phyloP scores from a whole-genome alignment of 2,113 vertebrate species.

The Dicentrarchus labrax region DNA sequence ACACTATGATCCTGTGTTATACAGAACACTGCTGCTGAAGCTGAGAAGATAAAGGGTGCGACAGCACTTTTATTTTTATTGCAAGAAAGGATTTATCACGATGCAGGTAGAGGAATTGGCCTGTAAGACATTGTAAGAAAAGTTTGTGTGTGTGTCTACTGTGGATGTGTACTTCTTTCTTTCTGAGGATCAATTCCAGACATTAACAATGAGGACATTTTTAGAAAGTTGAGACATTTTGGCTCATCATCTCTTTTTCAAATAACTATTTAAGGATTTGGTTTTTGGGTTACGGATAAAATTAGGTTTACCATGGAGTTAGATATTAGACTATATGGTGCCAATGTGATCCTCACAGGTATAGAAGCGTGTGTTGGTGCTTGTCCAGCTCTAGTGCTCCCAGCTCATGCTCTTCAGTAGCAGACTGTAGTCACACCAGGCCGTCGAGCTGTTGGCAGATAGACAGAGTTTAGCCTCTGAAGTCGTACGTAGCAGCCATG shows the following conservation, averaged over 20 bases:
- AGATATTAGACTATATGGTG: too few species aligned
- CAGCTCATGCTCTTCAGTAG: slow-evolving; percentile 12
- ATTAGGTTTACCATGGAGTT: background rate
- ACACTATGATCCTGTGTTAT: background rate
- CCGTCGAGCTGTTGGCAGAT: slow-evolving; percentile 43
- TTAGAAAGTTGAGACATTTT: background rate
- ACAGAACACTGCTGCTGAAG: too few species aligned
- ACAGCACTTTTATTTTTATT: background rate
- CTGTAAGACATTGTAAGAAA: background rate
- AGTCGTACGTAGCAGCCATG: slow-evolving; percentile 32
- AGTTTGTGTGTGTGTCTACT: background rate
- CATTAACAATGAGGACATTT: background rate
- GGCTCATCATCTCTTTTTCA: background rate
- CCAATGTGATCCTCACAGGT: background rate
- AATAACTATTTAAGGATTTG: background rate
- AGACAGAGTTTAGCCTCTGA: slow-evolving; percentile 47
- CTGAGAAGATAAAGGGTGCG: background rate
- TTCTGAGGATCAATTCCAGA: too few species aligned
- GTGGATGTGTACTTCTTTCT: background rate
- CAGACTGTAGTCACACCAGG: slow-evolving; percentile 51
- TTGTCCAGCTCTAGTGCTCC: background rate
- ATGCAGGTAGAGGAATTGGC: background rate
- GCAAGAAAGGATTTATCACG: background rate
- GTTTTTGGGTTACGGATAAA: background rate
- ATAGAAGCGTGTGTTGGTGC: background rate